Evolutionary conservation across 2,888 invertebrate genomes (phyloP).

Genomic region (Cheilosia scutellata): DNA sequence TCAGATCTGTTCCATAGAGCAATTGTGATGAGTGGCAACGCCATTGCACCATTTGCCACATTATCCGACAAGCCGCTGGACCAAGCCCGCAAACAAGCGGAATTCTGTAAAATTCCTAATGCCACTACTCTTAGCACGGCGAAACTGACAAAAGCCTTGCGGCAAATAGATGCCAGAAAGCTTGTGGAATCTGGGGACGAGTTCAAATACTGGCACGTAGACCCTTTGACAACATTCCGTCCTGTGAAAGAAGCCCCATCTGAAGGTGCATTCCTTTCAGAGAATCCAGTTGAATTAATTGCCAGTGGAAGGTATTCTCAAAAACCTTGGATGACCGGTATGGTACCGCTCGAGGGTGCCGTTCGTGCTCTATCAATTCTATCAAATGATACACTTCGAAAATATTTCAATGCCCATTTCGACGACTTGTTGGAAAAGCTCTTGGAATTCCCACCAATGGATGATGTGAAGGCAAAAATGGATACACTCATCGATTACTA

Average conservation of each 20-base stretch:
- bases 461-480: slow-evolving; percentile 73
- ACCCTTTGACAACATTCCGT: slow-evolving; percentile 85
- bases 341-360: slow-evolving; percentile 85
- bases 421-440: slow-evolving; percentile 79
- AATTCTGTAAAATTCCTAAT: slow-evolving; percentile 82
- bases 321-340: slow-evolving; percentile 85
- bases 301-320: slow-evolving; percentile 82
- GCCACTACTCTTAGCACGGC: slow-evolving; percentile 79
- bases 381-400: slow-evolving; percentile 78
- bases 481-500: slow-evolving; percentile 78
- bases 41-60: slow-evolving; percentile 83
- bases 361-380: slow-evolving; percentile 84
- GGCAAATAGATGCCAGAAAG: slow-evolving; percentile 81
- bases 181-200: slow-evolving; percentile 83
- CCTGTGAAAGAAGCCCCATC: slow-evolving; percentile 83
- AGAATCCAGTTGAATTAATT: slow-evolving; percentile 83
- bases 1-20: slow-evolving; percentile 83
- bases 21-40: slow-evolving; percentile 85
- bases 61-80: slow-evolving; percentile 78
- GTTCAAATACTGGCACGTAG: slow-evolving; percentile 85
- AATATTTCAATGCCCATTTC: slow-evolving; percentile 81
- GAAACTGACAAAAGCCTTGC: slow-evolving; percentile 83
- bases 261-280: slow-evolving; percentile 84
- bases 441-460: slow-evolving; percentile 80
- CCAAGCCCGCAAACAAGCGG: slow-evolving; percentile 83